Conservation (phyloP, 37 sponge, comb jelly and placozoan species). For the Agelas oroides region DNA sequence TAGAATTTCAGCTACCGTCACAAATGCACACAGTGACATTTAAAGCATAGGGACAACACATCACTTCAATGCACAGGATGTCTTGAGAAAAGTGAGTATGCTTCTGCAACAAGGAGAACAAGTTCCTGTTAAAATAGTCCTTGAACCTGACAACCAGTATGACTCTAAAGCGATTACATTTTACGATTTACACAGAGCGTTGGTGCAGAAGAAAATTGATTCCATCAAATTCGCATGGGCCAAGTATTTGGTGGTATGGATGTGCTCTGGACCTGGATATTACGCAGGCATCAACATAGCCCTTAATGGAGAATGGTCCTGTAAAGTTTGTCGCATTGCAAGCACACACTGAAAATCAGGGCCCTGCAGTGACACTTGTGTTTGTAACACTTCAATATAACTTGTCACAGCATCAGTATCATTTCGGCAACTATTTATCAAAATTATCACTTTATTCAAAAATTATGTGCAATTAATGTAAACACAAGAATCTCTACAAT, state of each 20-base stretch:
- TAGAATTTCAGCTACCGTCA: too few relatives aligned
- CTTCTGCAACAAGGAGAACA: neutral
- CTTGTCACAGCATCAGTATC: too few relatives aligned
- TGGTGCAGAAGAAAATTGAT: neutral
- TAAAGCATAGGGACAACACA: conserved; percentile 23
- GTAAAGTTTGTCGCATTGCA: neutral
- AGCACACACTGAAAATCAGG: conserved; percentile 25
- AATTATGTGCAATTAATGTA: too few relatives aligned
- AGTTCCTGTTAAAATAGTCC: conserved; percentile 30
- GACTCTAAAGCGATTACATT: conserved; percentile 47
- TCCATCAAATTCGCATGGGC: conserved; percentile 30
- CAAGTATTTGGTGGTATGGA: conserved; percentile 25
- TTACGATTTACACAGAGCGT: conserved; percentile 1
- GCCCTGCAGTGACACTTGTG: too few relatives aligned
- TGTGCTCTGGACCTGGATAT: conserved; percentile 35
- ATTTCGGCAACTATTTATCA: neutral
- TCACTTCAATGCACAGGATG: neutral
- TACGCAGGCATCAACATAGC: conserved; percentile 45
- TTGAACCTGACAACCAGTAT: conserved; percentile 24
- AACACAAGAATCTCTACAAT: too few relatives aligned
- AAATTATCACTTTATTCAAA: neutral
- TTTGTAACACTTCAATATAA: too few relatives aligned
- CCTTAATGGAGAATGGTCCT: conserved; percentile 32
- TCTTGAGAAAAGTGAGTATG: neutral
- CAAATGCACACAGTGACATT: conserved; percentile 31